Conservation (phyloP, 2,888 invertebrate genomes). For the Caenorhabditis drosophilae region DNA sequence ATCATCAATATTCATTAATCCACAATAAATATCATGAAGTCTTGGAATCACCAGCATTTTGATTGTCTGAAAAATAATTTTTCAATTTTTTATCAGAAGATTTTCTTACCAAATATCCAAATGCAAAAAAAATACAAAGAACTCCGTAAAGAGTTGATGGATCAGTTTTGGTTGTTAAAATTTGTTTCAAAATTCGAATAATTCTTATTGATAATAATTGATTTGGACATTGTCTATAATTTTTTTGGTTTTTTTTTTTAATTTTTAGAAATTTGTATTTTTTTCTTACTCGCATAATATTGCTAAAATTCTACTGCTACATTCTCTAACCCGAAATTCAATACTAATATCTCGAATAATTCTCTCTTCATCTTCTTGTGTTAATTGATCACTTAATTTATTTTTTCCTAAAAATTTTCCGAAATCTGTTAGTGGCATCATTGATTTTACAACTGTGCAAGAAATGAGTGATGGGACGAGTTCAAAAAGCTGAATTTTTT, state of each 20-base stretch:
- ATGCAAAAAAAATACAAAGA: conserved; percentile 26
- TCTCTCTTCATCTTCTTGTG: conserved; percentile 21
- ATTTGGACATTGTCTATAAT: conserved; percentile 11
- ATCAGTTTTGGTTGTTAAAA: conserved; percentile 12
- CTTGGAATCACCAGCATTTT: conserved; percentile 18
- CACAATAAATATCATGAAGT: conserved; percentile 32
- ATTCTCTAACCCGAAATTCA: conserved; percentile 20
- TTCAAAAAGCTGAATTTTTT: conserved; percentile 23
- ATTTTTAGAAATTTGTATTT: not conserved
- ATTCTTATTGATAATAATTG: conserved; percentile 17
- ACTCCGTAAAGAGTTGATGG: conserved; percentile 25
- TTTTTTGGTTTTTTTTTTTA: not conserved
- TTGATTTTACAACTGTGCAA: conserved; percentile 18
- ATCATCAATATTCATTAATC: not conserved
- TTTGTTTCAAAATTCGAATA: conserved; percentile 15
- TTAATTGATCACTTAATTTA: conserved; percentile 2
- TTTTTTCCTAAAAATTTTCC: too few relatives aligned
- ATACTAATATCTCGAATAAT: conserved; percentile 24
- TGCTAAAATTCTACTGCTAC: conserved; percentile 12
- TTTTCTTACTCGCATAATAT: conserved; percentile 11
- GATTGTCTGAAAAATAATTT: conserved; percentile 19
- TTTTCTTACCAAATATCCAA: conserved; percentile 25
- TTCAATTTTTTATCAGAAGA: not conserved
- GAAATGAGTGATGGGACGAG: conserved; percentile 30
- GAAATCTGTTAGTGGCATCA: conserved; percentile 25